These are phyloP conservation scores for Lycorma delicatula DNA, from an alignment of 1,140 invertebrate species.

Conservation along the genomic window DNA sequence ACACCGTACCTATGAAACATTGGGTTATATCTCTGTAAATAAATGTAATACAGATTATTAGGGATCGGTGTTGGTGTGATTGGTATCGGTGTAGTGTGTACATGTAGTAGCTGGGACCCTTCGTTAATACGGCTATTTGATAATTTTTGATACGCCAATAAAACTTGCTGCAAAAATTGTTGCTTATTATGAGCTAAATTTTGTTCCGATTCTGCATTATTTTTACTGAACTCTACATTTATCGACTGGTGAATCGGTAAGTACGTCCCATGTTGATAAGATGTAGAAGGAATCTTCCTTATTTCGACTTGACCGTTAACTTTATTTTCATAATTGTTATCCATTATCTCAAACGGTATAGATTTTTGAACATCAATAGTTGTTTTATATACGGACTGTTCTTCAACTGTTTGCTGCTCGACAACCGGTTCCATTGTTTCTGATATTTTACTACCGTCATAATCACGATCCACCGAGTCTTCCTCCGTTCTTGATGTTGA, in stretches of 20 bases:
- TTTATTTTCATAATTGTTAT: background rate
- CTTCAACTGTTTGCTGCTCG: constrained; percentile 19
- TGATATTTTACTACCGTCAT: background rate
- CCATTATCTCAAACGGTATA: constrained; percentile 23
- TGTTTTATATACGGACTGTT: constrained; percentile 22
- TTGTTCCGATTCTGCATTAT: background rate
- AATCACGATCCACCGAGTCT: background rate
- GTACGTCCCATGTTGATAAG: background rate
- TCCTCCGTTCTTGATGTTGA: constrained; percentile 24
- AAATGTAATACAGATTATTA: constrained; percentile 13
- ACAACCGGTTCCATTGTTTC: constrained; percentile 7
- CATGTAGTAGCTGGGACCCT: background rate
- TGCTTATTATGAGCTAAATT: background rate
- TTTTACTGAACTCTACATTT: background rate
- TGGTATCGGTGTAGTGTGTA: background rate
- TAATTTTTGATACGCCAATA: constrained; percentile 17
- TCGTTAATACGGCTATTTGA: constrained; percentile 6
- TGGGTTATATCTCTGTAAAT: constrained; percentile 14
- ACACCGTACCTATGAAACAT: constrained; percentile 5
- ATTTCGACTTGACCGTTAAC: background rate
- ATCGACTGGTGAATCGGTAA: background rate
- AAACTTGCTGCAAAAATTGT: constrained; percentile 16
- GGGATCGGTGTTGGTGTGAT: constrained; percentile 1
- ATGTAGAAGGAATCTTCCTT: background rate
- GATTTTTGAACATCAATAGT: constrained; percentile 26